Evolutionary conservation across 2,797 vertebrate genomes (phyloP).

Genomic region (Erethizon dorsatum): DNA sequence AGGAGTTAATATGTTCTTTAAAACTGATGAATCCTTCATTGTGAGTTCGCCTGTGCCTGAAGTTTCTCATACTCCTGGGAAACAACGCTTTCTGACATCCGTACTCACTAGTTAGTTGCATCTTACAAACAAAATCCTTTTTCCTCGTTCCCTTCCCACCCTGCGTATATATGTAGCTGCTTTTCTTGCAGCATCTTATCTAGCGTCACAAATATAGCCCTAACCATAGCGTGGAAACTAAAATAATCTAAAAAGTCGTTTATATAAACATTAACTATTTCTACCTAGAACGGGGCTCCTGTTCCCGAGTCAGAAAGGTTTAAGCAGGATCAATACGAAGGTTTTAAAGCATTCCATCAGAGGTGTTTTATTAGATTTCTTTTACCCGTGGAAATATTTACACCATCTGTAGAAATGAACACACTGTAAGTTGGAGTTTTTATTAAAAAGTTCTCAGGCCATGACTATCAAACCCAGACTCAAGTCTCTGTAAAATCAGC

Average conservation of each 20-base stretch:
- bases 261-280: constrained; percentile 5
- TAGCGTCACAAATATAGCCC: background rate
- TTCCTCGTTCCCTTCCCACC: background rate
- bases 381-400: constrained; percentile 25
- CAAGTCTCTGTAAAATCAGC: constrained; percentile 68
- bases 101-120: background rate
- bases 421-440: background rate
- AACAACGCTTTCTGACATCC: constrained; percentile 11
- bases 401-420: background rate
- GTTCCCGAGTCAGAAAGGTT: constrained; percentile 12
- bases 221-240: background rate
- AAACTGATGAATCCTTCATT: background rate
- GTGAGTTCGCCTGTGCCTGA: constrained; percentile 5
- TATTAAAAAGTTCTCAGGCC: constrained; percentile 9
- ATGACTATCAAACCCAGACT: constrained; percentile 66
- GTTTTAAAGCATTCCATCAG: background rate
- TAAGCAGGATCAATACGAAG: constrained; percentile 41
- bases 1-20: background rate
- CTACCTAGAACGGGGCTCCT: constrained; percentile 5
- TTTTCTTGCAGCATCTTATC: background rate
- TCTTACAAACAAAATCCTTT: background rate
- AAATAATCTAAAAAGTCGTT: background rate
- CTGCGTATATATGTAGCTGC: background rate
- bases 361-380: background rate
- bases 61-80: background rate